These are phyloP conservation scores for Pterobdella sp. DNA, from an alignment of 2,888 invertebrate species.

Conservation along the genomic window DNA sequence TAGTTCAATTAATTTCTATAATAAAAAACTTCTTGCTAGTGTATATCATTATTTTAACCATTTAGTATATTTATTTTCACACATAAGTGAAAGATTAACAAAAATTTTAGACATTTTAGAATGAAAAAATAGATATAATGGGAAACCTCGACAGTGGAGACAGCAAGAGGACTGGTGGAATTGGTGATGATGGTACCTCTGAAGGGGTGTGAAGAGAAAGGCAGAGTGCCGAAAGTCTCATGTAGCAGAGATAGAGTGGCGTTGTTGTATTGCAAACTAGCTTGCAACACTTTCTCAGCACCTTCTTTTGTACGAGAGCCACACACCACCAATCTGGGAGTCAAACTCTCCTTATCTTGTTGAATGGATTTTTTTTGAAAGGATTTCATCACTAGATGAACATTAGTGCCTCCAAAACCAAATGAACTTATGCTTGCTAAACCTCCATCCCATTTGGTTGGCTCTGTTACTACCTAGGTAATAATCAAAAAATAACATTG, in stretches of 20 bases:
- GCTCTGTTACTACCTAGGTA: slow-evolving; percentile 60
- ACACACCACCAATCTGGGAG: slow-evolving; percentile 66
- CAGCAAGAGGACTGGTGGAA: slow-evolving; percentile 20
- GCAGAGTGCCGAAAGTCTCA: slow-evolving; percentile 50
- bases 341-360: slow-evolving; percentile 44
- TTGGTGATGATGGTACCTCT: slow-evolving; percentile 57
- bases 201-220: slow-evolving; percentile 65
- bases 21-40: too few species aligned
- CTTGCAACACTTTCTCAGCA: slow-evolving; percentile 64
- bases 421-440: slow-evolving; percentile 88
- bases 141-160: slow-evolving; percentile 14
- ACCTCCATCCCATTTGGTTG: slow-evolving; percentile 80
- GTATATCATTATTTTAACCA: too few species aligned
- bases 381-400: slow-evolving; percentile 54
- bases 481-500: neutral
- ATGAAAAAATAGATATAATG: too few species aligned
- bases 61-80: too few species aligned
- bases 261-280: slow-evolving; percentile 57
- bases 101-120: too few species aligned
- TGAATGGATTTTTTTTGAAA: neutral
- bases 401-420: slow-evolving; percentile 78
- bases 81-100: too few species aligned
- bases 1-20: too few species aligned
- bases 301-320: slow-evolving; percentile 79
- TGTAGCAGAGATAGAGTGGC: slow-evolving; percentile 46